A percentile compares a stretch with the other conserved stretches of the same genome.
These are phyloP conservation scores for Panorpa germanica DNA, from an alignment of 2,888 invertebrate species.

Conservation along the genomic window DNA sequence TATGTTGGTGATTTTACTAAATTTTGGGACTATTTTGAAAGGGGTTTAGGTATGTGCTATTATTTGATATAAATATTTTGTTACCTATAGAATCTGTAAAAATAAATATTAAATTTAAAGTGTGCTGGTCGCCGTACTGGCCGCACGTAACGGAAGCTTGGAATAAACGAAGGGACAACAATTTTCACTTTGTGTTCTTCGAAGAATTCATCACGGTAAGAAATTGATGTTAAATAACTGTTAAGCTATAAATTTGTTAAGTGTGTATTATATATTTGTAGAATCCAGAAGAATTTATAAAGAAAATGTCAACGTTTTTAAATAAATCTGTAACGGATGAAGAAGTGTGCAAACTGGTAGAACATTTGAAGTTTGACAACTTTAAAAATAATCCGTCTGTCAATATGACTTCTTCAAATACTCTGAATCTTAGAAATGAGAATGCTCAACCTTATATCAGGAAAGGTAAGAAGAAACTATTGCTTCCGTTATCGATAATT, in stretches of 20 bases:
- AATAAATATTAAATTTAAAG: too few relatives aligned
- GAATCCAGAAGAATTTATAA: constrained; percentile 34
- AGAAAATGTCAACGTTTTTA: constrained; percentile 34
- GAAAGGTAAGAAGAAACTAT: constrained; percentile 34
- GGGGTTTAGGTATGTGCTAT: constrained; percentile 17
- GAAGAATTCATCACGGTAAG: too few relatives aligned
- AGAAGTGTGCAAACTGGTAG: constrained; percentile 33
- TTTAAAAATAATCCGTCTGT: constrained; percentile 62
- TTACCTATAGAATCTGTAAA: too few relatives aligned
- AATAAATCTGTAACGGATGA: constrained; percentile 30
- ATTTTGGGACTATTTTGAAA: constrained; percentile 17
- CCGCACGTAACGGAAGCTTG: too few relatives aligned
- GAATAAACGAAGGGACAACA: too few relatives aligned
- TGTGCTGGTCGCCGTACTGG: too few relatives aligned
- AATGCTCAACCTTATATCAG: constrained; percentile 38
- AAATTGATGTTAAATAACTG: too few relatives aligned
- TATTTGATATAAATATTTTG: too few relatives aligned
- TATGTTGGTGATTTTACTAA: constrained; percentile 15
- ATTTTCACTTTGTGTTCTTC: too few relatives aligned
- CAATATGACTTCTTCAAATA: constrained; percentile 38
- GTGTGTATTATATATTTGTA: too few relatives aligned
- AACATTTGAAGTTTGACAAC: constrained; percentile 52
- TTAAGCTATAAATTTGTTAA: too few relatives aligned
- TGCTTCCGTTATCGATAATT: too few relatives aligned
- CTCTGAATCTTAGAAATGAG: constrained; percentile 30